Percentiles rank a stretch among this genome's conserved stretches.
These are phyloP conservation scores for Rutpela maculata DNA, from an alignment of 2,888 invertebrate genomes.

Conservation along the genomic window DNA sequence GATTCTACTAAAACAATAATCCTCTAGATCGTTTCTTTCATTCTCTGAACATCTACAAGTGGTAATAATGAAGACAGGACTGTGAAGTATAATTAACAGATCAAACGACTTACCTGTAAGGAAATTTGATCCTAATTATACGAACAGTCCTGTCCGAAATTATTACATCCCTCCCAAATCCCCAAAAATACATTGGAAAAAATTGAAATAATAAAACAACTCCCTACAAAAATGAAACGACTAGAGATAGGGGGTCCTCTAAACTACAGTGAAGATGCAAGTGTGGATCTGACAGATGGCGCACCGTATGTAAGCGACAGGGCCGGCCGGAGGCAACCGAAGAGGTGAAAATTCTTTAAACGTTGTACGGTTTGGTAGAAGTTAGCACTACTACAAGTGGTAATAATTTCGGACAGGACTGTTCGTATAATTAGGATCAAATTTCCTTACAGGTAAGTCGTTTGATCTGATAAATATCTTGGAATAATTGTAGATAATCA, in stretches of 20 bases:
- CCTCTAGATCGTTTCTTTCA: background rate
- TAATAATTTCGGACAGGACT: no score
- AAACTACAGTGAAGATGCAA: background rate
- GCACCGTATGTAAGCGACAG: background rate
- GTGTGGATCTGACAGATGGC: background rate
- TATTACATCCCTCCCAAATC: background rate
- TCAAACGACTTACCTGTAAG: no score
- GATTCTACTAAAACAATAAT: background rate
- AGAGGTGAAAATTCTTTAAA: background rate
- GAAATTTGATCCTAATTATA: no score
- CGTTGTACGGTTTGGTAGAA: no score
- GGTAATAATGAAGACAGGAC: background rate
- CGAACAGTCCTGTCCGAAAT: constrained; percentile 6
- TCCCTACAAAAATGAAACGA: background rate
- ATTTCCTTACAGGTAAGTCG: no score
- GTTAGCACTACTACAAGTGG: no score
- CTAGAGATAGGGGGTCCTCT: background rate
- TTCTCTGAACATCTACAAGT: constrained; percentile 11
- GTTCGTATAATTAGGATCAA: no score
- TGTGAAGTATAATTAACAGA: no score
- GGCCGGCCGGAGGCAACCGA: background rate
- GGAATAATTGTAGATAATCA: no score
- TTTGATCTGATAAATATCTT: no score
- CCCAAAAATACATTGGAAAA: background rate
- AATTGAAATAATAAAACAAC: no score